Conservation (phyloP, 2,888 invertebrate species). For the Ceraclea dissimilis region DNA sequence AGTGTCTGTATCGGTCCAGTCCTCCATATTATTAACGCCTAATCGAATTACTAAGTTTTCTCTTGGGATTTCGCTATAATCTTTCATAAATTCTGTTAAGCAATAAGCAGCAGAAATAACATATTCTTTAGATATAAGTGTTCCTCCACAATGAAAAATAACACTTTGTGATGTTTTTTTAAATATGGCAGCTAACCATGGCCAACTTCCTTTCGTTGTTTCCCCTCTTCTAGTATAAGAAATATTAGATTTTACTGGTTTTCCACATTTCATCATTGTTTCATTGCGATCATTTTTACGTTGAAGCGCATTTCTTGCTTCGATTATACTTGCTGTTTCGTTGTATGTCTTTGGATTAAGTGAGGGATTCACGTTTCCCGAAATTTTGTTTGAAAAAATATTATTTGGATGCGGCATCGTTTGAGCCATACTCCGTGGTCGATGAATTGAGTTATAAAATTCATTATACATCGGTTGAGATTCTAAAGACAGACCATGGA, state of each 20-base stretch:
- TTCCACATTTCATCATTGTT: slow-evolving; percentile 20
- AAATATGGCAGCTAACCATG: slow-evolving; percentile 37
- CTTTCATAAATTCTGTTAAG: too few relatives aligned
- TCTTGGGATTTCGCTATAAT: slow-evolving; percentile 19
- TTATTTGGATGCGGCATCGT: too few relatives aligned
- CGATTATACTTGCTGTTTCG: not conserved
- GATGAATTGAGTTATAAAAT: not conserved
- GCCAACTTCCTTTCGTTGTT: slow-evolving; percentile 33
- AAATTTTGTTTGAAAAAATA: too few relatives aligned
- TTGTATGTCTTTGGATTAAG: too few relatives aligned
- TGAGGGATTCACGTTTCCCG: too few relatives aligned
- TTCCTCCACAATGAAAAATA: slow-evolving; percentile 37
- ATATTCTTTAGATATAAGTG: slow-evolving; percentile 32
- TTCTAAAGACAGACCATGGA: not conserved
- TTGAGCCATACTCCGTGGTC: too few relatives aligned
- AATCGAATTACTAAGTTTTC: slow-evolving; percentile 11
- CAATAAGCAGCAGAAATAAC: slow-evolving; percentile 28
- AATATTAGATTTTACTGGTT: slow-evolving; percentile 24
- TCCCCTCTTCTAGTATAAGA: slow-evolving; percentile 29
- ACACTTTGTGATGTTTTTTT: slow-evolving; percentile 27
- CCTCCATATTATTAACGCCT: slow-evolving; percentile 20
- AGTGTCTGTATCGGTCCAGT: slow-evolving; percentile 25
- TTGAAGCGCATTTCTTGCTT: not conserved
- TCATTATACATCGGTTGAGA: not conserved
- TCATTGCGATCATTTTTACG: not conserved